Evolutionary conservation across 2,888 invertebrate genomes (phyloP).

Genomic region (Acanthosepion pharaonis): DNA sequence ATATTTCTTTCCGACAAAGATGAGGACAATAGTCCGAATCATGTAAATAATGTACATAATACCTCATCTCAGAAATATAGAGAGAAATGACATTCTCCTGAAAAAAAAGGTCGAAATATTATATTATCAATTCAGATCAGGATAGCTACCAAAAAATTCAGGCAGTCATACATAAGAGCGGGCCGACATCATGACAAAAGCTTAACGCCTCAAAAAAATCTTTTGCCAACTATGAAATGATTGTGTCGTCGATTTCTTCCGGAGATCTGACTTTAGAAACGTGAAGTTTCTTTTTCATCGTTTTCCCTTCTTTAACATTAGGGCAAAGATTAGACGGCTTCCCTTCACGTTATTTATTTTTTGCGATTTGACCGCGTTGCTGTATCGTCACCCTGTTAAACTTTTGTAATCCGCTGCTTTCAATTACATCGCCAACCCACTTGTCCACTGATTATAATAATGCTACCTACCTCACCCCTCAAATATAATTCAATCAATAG

Average conservation of each 20-base stretch:
- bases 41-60: no score
- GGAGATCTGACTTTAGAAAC: neutral
- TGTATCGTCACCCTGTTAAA: neutral
- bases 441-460: neutral
- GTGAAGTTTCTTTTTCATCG: neutral
- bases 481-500: neutral
- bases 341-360: neutral
- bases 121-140: no score
- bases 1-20: no score
- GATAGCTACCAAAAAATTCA: no score
- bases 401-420: neutral
- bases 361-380: neutral
- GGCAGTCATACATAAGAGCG: no score
- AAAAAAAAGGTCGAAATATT: no score
- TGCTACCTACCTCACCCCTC: neutral
- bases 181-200: neutral
- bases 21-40: no score
- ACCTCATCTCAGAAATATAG: no score
- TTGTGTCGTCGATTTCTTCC: neutral
- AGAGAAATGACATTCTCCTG: no score
- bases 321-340: neutral
- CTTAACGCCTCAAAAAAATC: neutral
- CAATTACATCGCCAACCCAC: neutral
- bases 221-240: neutral
- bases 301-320: neutral